These are phyloP conservation scores for Scaptomyza caliginosa DNA, from an alignment of 2,888 invertebrate genomes.

Conservation along the genomic window DNA sequence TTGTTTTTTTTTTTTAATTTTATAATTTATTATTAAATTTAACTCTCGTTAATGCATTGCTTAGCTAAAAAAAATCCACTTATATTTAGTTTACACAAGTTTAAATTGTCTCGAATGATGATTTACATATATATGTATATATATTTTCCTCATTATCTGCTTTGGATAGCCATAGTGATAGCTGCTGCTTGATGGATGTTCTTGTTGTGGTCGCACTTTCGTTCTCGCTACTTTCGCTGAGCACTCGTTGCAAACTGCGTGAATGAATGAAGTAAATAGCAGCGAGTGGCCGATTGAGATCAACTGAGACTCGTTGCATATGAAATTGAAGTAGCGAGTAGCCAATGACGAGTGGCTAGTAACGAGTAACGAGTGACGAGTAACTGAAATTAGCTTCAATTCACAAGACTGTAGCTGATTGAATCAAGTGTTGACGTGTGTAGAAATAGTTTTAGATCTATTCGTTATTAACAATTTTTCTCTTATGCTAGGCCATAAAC, in stretches of 20 bases:
- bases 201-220: not conserved
- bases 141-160: not conserved
- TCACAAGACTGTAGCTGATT: constrained; percentile 8
- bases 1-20: constrained; percentile 6
- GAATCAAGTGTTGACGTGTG: not conserved
- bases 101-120: constrained; percentile 59
- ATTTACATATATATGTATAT: not conserved
- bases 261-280: constrained; percentile 1
- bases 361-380: constrained; percentile 12
- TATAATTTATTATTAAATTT: constrained; percentile 67
- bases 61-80: constrained; percentile 76
- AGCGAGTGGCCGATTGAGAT: constrained; percentile 4
- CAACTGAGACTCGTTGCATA: constrained; percentile 11
- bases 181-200: not conserved
- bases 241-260: not conserved
- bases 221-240: not conserved
- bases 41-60: constrained; percentile 71
- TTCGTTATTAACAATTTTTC: constrained; percentile 53
- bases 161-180: constrained; percentile 14
- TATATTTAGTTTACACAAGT: constrained; percentile 74
- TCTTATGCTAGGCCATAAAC: constrained; percentile 23
- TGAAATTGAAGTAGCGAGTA: not conserved
- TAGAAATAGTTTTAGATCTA: constrained; percentile 16
- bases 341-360: constrained; percentile 9
- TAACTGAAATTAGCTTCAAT: constrained; percentile 5